Percentiles rank a stretch among this genome's conserved stretches.
These are phyloP conservation scores for Machimus rusticus DNA, from an alignment of 2,888 invertebrate genomes.

Conservation along the genomic window DNA sequence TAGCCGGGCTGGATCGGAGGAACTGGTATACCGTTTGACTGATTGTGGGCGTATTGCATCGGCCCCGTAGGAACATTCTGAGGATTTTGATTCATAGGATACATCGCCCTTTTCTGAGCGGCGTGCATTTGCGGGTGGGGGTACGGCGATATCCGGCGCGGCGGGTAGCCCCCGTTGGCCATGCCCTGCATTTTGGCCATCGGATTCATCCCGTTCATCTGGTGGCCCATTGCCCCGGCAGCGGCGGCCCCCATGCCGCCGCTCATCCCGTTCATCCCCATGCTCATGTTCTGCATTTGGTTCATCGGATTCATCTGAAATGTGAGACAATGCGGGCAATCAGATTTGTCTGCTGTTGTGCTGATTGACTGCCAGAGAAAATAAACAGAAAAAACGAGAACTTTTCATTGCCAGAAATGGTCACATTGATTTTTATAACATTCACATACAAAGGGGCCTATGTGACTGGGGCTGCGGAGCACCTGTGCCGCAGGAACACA, in stretches of 20 bases:
- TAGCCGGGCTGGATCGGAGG: conserved; percentile 64
- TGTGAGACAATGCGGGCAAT: conserved; percentile 41
- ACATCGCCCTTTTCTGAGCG: conserved; percentile 72
- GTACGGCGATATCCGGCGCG: conserved; percentile 84
- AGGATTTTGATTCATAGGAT: conserved; percentile 66
- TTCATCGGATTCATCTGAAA: conserved; percentile 75
- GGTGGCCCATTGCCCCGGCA: conserved; percentile 67
- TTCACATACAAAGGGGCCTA: not conserved
- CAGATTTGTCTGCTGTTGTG: conserved; percentile 30
- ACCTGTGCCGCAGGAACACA: not conserved
- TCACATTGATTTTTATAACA: conserved; percentile 23
- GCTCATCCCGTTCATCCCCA: conserved; percentile 64
- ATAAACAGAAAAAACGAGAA: conserved; percentile 41
- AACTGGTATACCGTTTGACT: conserved; percentile 60
- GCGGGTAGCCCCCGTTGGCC: conserved; percentile 69
- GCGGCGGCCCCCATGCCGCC: conserved; percentile 46
- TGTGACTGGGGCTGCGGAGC: not conserved
- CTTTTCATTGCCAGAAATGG: conserved; percentile 18
- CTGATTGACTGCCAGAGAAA: conserved; percentile 26
- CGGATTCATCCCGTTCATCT: conserved; percentile 73
- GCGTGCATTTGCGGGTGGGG: conserved; percentile 87
- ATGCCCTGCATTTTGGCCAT: conserved; percentile 69
- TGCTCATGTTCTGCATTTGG: conserved; percentile 78
- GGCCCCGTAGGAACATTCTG: conserved; percentile 65
- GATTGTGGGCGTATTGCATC: conserved; percentile 60